phyloP scores from a whole-genome alignment of 2,888 invertebrate genomes.

The Encarsia formosa region DNA sequence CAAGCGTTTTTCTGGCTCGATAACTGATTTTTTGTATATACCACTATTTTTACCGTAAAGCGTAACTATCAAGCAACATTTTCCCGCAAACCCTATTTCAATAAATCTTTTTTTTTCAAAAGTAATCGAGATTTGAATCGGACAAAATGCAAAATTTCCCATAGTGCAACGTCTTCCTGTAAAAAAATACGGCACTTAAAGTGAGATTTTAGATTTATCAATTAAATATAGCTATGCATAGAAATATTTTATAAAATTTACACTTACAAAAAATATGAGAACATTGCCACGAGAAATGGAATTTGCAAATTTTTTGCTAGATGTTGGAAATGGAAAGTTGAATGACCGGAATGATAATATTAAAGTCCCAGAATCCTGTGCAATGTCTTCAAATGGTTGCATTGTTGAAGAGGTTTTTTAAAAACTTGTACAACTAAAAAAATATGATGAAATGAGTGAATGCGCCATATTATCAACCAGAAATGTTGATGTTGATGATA shows the following conservation, averaged over 20 bases:
- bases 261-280: constrained; percentile 31
- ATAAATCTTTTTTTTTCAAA: too few species aligned
- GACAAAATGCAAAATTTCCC: too few species aligned
- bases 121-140: too few species aligned
- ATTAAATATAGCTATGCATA: constrained; percentile 31
- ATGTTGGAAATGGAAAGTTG: constrained; percentile 26
- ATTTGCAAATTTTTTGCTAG: constrained; percentile 27
- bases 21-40: too few species aligned
- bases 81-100: too few species aligned
- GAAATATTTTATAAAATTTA: constrained; percentile 25
- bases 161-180: not conserved
- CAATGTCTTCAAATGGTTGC: constrained; percentile 11
- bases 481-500: constrained; percentile 28
- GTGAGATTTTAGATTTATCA: constrained; percentile 20
- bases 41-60: too few species aligned
- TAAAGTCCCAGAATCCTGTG: constrained; percentile 20
- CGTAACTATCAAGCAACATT: too few species aligned
- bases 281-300: constrained; percentile 24
- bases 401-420: constrained; percentile 24
- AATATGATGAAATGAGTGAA: constrained; percentile 21
- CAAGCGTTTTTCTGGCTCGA: too few species aligned
- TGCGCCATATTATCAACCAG: constrained; percentile 28
- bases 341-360: constrained; percentile 28
- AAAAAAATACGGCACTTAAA: not conserved
- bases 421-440: constrained; percentile 16